Percentiles rank a stretch among this genome's conserved stretches.
These are phyloP conservation scores for Synanthedon andrenaeformis DNA, from an alignment of 2,888 invertebrate genomes.

Conservation along the genomic window DNA sequence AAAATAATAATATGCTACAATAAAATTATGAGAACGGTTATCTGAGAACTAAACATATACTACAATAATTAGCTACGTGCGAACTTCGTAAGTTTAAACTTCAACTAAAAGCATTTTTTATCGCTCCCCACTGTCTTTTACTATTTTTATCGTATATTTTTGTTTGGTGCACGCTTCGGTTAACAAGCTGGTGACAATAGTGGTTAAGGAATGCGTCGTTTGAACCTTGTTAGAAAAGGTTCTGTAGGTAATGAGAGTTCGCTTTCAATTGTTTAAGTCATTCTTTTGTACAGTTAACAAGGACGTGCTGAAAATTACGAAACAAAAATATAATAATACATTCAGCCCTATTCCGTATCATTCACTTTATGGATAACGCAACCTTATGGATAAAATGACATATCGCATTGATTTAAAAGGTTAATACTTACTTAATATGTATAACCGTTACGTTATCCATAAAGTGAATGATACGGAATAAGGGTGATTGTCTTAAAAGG, in stretches of 20 bases:
- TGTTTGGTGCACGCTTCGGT: constrained; percentile 7
- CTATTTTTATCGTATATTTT: constrained; percentile 3
- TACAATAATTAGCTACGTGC: constrained; percentile 6
- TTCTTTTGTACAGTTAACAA: no score
- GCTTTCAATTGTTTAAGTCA: background rate
- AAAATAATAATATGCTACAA: no score
- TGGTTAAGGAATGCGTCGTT: background rate
- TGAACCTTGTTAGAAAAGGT: background rate
- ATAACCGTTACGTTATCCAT: no score
- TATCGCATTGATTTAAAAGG: no score
- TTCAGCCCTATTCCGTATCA: no score
- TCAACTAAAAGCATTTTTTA: background rate
- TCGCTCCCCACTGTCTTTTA: background rate
- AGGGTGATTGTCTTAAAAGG: no score
- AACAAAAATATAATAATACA: no score
- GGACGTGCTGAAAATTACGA: no score
- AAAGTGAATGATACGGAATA: no score
- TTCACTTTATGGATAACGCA: no score
- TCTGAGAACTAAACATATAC: background rate
- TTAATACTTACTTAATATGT: no score
- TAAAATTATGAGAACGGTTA: background rate
- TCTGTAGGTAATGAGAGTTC: background rate
- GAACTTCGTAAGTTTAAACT: constrained; percentile 1
- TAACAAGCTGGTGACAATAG: constrained; percentile 6
- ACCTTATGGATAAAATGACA: no score